Evolutionary conservation across 2,113 vertebrate species (phyloP).

Genomic region (Rhea pennata): DNA sequence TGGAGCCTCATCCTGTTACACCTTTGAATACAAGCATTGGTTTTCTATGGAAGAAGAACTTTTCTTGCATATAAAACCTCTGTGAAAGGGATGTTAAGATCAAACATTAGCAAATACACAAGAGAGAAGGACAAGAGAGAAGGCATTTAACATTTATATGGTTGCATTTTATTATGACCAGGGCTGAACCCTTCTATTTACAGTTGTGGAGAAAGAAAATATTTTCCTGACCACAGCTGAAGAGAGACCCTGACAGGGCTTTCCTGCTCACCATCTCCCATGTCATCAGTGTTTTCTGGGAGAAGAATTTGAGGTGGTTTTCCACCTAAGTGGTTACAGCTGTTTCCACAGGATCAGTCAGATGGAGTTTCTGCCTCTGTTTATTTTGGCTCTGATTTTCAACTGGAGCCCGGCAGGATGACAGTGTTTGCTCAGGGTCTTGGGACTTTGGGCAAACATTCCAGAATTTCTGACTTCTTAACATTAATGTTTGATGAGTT

Average conservation of each 20-base stretch:
- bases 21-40: not conserved
- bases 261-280: slow-evolving; percentile 82
- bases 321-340: slow-evolving; percentile 93
- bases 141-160: slow-evolving; percentile 6
- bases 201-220: slow-evolving; percentile 78
- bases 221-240: slow-evolving; percentile 79
- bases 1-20: not conserved
- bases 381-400: slow-evolving; percentile 86
- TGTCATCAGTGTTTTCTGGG: slow-evolving; percentile 83
- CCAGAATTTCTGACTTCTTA: slow-evolving; percentile 85
- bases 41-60: not conserved
- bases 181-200: slow-evolving; percentile 71
- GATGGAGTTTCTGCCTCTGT: slow-evolving; percentile 88
- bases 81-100: not conserved
- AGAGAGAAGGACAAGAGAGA: not conserved
- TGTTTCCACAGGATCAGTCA: slow-evolving; percentile 90
- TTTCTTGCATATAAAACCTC: not conserved
- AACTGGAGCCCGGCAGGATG: slow-evolving; percentile 83
- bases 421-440: slow-evolving; percentile 79
- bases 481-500: slow-evolving; percentile 84
- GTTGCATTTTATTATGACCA: slow-evolving; percentile 66
- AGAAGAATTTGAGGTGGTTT: slow-evolving; percentile 86
- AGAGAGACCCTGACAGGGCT: slow-evolving; percentile 78
- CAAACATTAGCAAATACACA: not conserved
- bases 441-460: slow-evolving; percentile 87